Conservation (phyloP, 2,797 vertebrate genomes). For the Coccyzus lansbergi region DNA sequence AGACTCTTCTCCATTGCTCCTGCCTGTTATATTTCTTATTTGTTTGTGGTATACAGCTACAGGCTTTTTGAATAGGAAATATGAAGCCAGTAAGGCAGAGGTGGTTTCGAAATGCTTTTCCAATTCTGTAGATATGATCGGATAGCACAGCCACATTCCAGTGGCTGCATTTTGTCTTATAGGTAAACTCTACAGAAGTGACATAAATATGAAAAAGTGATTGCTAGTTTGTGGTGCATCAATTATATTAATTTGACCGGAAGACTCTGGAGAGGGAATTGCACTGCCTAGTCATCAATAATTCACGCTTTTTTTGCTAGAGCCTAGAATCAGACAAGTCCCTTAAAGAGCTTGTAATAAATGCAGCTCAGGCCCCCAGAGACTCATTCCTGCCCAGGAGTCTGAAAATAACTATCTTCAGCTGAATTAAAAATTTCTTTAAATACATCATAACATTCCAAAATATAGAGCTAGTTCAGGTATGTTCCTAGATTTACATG, state of each 20-base stretch:
- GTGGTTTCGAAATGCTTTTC: neutral
- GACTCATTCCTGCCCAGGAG: conserved; percentile 32
- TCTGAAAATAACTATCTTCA: conserved; percentile 28
- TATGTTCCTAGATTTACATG: neutral
- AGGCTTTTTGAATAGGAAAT: neutral
- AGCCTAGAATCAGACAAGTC: conserved; percentile 4
- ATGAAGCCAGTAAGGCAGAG: neutral
- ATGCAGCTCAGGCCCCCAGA: conserved; percentile 28
- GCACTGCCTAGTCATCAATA: conserved; percentile 53
- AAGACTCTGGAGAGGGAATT: conserved; percentile 48
- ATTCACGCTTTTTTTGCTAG: conserved; percentile 13
- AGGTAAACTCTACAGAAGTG: neutral
- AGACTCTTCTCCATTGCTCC: neutral
- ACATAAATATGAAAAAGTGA: conserved; percentile 38
- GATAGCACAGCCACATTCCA: neutral
- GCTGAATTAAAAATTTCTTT: conserved; percentile 21
- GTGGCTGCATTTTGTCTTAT: neutral
- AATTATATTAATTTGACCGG: conserved; percentile 59
- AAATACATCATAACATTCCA: neutral
- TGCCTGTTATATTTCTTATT: neutral
- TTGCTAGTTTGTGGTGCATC: conserved; percentile 18
- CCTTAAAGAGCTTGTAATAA: conserved; percentile 44
- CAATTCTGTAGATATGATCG: neutral
- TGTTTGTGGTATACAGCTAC: neutral
- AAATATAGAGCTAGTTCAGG: conserved; percentile 1